Percentiles rank a stretch among this genome's conserved stretches.
These are phyloP conservation scores for Phenganax subtilis DNA, from an alignment of 92 coral and sea anemone genomes.

Conservation along the genomic window DNA sequence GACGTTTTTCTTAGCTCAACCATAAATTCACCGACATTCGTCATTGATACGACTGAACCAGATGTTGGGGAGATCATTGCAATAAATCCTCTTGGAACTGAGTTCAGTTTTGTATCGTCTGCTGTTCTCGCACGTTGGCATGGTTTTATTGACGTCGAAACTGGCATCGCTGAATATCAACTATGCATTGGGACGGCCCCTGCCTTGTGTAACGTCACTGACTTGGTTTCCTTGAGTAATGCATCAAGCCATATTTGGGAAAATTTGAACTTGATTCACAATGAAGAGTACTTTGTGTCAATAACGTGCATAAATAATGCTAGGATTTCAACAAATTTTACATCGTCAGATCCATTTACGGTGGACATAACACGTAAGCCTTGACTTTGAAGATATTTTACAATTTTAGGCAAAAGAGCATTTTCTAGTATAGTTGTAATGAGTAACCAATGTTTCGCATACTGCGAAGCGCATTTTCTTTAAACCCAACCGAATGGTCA, in stretches of 20 bases:
- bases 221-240: slow-evolving; percentile 55
- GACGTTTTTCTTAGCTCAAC: slow-evolving; percentile 56
- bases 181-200: slow-evolving; percentile 74
- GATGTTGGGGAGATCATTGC: slow-evolving; percentile 56
- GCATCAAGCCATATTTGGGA: slow-evolving; percentile 48
- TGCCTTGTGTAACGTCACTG: slow-evolving; percentile 54
- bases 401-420: too few relatives aligned
- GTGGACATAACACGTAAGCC: slow-evolving; percentile 75
- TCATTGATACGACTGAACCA: slow-evolving; percentile 77
- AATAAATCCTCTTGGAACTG: slow-evolving; percentile 28
- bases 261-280: slow-evolving; percentile 47
- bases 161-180: slow-evolving; percentile 50
- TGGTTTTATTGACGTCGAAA: slow-evolving; percentile 85
- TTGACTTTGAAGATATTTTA: too few relatives aligned
- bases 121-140: slow-evolving; percentile 60
- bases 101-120: slow-evolving; percentile 57
- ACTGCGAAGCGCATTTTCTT: too few relatives aligned
- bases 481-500: too few relatives aligned
- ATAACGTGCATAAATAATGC: slow-evolving; percentile 70
- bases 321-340: slow-evolving; percentile 54
- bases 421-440: too few relatives aligned
- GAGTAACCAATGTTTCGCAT: too few relatives aligned
- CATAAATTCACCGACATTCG: slow-evolving; percentile 61
- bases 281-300: slow-evolving; percentile 65
- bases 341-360: slow-evolving; percentile 70